Evolutionary conservation across 2,113 vertebrate genomes (phyloP).

Genomic region (Chrysochloris asiatica): DNA sequence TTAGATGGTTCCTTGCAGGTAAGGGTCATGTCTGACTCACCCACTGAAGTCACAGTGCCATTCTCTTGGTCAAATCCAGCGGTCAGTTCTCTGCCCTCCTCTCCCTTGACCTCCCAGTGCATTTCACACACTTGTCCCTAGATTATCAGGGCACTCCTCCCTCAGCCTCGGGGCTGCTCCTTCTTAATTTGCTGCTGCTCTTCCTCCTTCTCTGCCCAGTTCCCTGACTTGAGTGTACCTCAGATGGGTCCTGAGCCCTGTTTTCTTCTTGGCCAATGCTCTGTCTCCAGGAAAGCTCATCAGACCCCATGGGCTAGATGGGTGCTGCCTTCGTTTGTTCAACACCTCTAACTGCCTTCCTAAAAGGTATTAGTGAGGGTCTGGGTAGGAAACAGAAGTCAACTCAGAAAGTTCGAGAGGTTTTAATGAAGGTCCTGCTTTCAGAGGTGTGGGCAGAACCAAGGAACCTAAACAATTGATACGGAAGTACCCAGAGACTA

Average conservation of each 20-base stretch:
- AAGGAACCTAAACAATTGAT: too few species aligned
- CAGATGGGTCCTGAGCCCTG: too few species aligned
- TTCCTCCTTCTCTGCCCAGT: not conserved
- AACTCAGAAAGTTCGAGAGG: too few species aligned
- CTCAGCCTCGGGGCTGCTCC: not conserved
- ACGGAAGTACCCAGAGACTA: not conserved
- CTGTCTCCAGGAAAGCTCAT: not conserved
- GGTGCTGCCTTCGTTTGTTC: too few species aligned
- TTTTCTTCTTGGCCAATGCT: not conserved
- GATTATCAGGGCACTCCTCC: rapidly evolving
- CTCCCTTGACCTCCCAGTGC: not conserved
- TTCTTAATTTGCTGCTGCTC: not conserved
- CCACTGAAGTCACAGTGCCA: not conserved
- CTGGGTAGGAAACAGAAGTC: too few species aligned
- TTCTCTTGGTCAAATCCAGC: not conserved
- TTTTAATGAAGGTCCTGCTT: too few species aligned
- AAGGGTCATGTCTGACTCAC: not conserved
- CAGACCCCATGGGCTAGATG: not conserved
- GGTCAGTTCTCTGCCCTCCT: not conserved
- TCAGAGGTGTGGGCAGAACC: too few species aligned
- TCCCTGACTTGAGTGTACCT: too few species aligned
- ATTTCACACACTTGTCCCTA: not conserved
- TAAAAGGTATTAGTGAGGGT: too few species aligned
- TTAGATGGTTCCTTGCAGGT: not conserved
- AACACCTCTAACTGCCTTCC: too few species aligned